These are phyloP conservation scores for Ylistrum balloti DNA, from an alignment of 1,140 invertebrate species.

Conservation along the genomic window DNA sequence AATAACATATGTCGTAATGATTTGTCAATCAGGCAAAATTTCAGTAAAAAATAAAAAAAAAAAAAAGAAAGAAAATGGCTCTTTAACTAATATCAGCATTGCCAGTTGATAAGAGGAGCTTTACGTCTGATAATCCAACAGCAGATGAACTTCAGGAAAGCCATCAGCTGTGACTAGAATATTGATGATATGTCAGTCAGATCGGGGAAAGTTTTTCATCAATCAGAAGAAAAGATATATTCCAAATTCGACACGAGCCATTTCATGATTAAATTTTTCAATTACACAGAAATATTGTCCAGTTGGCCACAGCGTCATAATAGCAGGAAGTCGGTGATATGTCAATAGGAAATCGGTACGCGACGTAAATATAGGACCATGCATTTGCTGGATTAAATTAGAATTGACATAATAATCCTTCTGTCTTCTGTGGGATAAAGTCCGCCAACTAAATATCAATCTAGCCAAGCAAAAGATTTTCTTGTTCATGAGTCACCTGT, in stretches of 20 bases:
- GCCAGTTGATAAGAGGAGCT: neutral
- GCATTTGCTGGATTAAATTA: neutral
- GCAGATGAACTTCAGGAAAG: neutral
- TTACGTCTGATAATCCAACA: neutral
- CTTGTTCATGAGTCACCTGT: too few relatives aligned
- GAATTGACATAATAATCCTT: neutral
- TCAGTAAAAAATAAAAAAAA: too few relatives aligned
- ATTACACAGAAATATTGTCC: neutral
- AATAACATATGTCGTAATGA: too few relatives aligned
- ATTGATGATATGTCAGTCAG: constrained; percentile 26
- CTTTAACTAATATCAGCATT: too few relatives aligned
- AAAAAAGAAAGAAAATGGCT: too few relatives aligned
- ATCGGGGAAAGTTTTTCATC: neutral
- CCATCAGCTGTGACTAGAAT: neutral
- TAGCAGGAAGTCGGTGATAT: neutral
- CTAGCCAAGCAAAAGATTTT: too few relatives aligned
- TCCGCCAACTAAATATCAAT: too few relatives aligned
- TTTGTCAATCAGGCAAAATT: too few relatives aligned
- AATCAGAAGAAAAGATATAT: neutral
- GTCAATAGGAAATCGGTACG: neutral
- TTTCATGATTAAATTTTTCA: constrained; percentile 16
- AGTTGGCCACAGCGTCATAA: neutral
- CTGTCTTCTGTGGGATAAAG: neutral
- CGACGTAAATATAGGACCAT: neutral
- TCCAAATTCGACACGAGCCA: neutral